Evolutionary conservation across 1,140 invertebrate genomes (phyloP), one percentile per base, ranked within the genome.

Genomic region (Musca domestica): DNA sequence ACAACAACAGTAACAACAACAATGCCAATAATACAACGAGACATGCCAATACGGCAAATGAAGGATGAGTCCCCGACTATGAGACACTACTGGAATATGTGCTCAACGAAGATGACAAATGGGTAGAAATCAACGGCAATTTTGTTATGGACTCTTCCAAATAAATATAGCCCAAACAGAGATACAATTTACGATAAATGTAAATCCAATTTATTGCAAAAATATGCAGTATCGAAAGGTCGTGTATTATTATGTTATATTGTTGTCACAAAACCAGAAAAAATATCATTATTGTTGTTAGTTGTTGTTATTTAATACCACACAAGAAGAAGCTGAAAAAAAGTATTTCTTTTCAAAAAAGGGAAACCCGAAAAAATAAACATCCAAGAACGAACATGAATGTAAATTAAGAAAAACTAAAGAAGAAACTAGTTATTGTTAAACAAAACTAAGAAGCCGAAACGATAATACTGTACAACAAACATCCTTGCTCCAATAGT

Each of bases 71-170:
- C 27, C 56, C 56, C 27, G 56, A 61, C 56, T 61, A 61, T 61
- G 56, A 61, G 56, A 61, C 56, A 61, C 56, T 61, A 61, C 34
- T 61, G 56, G 56, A 61, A 61, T 61, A 61, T 61, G 56, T 61
- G 56, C 56, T 61, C 56, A 61, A 61, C 34, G 56, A 61, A 34
- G 19, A 61, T 41, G 14, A 23, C 3, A 54, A 54, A 54, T 54
- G 14, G 48, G 23, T 54, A 12, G 4, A 54, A 54, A 54, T 23
- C 22, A 20, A 22, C 12, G 19, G 51, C 9, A 52, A 52, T 23
- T 52, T 52, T 52, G 51, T 12, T 14, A 52, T 52, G 12, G 51
- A 52, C 51, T 52, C 22, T 23, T 19, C 48, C 20, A 20, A 51
- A 17, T 19, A 51, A 51, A 22, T 5, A 51, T 48, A 15, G 9